Evolutionary conservation across 2,888 invertebrate species (phyloP).

Genomic region (Molorchus minor): DNA sequence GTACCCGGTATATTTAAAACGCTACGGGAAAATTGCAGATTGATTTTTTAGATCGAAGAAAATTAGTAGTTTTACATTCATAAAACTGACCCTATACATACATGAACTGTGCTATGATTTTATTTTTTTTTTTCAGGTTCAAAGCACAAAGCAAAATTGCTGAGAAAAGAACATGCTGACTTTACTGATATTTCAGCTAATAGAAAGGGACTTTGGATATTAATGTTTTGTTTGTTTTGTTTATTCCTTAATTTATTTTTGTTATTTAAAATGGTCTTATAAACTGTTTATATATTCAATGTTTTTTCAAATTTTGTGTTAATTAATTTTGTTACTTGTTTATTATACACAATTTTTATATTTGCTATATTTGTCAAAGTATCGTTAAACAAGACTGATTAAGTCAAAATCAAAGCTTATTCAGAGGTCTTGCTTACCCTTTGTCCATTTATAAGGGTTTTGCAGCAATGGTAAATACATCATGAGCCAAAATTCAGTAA

Average conservation of each 20-base stretch:
- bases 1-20: too few species aligned
- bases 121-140: constrained; percentile 45
- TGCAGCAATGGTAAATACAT: too few species aligned
- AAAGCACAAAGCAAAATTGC: constrained; percentile 49
- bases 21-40: too few species aligned
- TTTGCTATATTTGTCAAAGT: too few species aligned
- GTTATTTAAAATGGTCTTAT: constrained; percentile 47
- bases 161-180: constrained; percentile 48
- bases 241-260: constrained; percentile 57
- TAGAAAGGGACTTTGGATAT: constrained; percentile 53
- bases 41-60: background rate
- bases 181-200: constrained; percentile 45
- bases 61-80: background rate
- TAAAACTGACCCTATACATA: background rate
- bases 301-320: background rate
- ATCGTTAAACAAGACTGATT: too few species aligned
- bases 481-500: too few species aligned
- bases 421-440: too few species aligned
- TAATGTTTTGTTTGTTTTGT: constrained; percentile 56
- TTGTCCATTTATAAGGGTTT: too few species aligned
- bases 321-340: background rate
- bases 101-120: background rate
- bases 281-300: background rate
- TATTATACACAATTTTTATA: background rate
- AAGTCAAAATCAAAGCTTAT: too few species aligned